A percentile compares a stretch with the other conserved stretches of the same genome.
phyloP scores from a whole-genome alignment of 2,888 invertebrate species.

The Patella depressa region DNA sequence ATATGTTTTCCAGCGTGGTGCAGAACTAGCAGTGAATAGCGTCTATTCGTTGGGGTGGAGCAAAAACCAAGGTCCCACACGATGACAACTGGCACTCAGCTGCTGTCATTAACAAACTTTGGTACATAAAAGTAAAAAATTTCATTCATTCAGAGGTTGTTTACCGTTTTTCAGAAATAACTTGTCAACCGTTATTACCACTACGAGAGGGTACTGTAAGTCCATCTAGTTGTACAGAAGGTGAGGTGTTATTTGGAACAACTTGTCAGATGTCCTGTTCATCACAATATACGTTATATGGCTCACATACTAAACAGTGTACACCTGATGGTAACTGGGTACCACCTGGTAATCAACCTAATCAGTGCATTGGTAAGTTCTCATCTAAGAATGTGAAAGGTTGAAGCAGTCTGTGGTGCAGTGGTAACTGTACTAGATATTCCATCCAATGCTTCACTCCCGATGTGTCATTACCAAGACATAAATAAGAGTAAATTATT shows the following conservation, averaged over 20 bases:
- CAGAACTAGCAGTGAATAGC: too few species aligned
- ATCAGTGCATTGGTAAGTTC: slow-evolving; percentile 71
- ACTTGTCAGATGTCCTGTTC: slow-evolving; percentile 77
- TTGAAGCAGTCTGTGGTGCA: neutral
- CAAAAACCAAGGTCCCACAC: too few species aligned
- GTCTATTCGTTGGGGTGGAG: too few species aligned
- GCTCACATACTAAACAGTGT: slow-evolving; percentile 75
- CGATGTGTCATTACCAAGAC: too few species aligned
- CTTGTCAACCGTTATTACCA: slow-evolving; percentile 74
- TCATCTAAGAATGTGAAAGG: neutral
- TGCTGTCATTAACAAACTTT: too few species aligned
- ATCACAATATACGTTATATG: slow-evolving; percentile 76
- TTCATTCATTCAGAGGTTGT: too few species aligned
- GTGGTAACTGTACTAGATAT: neutral
- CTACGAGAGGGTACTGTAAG: slow-evolving; percentile 75
- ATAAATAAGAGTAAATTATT: too few species aligned
- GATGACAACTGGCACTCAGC: too few species aligned
- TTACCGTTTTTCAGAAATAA: slow-evolving; percentile 63
- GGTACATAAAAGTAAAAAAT: too few species aligned
- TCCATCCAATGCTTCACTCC: too few species aligned
- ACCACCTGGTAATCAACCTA: slow-evolving; percentile 63
- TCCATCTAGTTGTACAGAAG: slow-evolving; percentile 74
- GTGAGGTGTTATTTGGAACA: slow-evolving; percentile 76
- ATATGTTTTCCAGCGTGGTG: too few species aligned
- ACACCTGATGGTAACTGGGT: slow-evolving; percentile 75